Evolutionary conservation across 2,888 invertebrate genomes (phyloP).

Genomic region (Volucella inflata): DNA sequence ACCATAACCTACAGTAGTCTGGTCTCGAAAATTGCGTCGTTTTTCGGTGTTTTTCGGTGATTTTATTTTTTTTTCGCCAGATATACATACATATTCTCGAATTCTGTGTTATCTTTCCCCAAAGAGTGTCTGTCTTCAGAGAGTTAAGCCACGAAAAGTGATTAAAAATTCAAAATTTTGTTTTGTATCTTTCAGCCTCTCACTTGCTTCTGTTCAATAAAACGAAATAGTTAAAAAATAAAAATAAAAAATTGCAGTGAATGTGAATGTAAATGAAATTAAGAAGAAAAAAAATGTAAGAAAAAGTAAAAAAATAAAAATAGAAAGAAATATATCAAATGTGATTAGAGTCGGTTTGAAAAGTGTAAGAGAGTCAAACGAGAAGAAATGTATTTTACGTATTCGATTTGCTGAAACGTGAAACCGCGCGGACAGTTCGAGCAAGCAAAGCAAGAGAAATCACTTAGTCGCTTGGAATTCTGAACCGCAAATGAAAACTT

Average conservation of each 20-base stretch:
- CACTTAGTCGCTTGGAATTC: constrained; percentile 65
- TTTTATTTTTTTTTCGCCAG: no score
- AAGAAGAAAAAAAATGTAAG: not conserved
- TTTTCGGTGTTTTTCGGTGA: constrained; percentile 8
- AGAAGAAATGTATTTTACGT: constrained; percentile 12
- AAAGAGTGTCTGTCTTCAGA: constrained; percentile 53
- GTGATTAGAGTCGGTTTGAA: no score
- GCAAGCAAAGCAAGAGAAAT: constrained; percentile 56
- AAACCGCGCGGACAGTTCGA: constrained; percentile 48
- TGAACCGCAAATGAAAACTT: constrained; percentile 79
- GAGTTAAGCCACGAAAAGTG: constrained; percentile 11
- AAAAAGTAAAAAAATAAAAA: not conserved
- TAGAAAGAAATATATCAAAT: not conserved
- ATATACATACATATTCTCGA: not conserved
- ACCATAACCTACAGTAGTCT: constrained; percentile 21
- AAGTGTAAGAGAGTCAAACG: not conserved
- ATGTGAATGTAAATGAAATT: constrained; percentile 14
- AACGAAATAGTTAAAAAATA: constrained; percentile 6
- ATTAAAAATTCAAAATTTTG: constrained; percentile 7
- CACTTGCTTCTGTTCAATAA: constrained; percentile 25
- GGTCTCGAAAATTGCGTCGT: constrained; percentile 60
- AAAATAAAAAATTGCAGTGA: constrained; percentile 17
- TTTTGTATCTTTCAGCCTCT: constrained; percentile 32
- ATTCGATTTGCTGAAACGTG: constrained; percentile 32
- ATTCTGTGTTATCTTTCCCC: constrained; percentile 46